Percentiles rank a stretch among this genome's conserved stretches.
These are phyloP conservation scores for Triplophysa siluroides DNA, from an alignment of 2,113 vertebrate genomes.

Conservation along the genomic window DNA sequence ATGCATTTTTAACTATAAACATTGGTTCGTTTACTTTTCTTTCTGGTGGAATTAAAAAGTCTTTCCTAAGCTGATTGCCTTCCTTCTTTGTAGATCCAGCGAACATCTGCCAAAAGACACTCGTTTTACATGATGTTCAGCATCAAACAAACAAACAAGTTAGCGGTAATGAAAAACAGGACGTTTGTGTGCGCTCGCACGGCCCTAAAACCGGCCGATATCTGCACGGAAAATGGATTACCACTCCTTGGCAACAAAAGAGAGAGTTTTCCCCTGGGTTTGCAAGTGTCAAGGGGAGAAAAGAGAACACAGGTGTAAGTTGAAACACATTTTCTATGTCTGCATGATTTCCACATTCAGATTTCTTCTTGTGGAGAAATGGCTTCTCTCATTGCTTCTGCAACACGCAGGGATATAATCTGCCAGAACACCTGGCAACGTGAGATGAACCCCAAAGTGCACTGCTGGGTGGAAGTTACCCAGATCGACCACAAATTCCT, in stretches of 20 bases:
- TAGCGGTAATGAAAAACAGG: conserved; percentile 65
- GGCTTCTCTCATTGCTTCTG: not conserved
- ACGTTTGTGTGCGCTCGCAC: conserved; percentile 18
- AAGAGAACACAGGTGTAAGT: conserved; percentile 30
- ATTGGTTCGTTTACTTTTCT: conserved; percentile 51
- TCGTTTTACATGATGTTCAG: conserved; percentile 49
- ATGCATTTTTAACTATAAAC: conserved; percentile 40
- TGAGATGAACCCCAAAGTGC: not conserved
- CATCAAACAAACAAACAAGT: conserved; percentile 65
- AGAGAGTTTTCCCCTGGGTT: conserved; percentile 14
- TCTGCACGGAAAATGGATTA: conserved; percentile 24
- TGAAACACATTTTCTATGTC: conserved; percentile 17
- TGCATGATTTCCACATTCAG: not conserved
- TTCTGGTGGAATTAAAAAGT: conserved; percentile 57
- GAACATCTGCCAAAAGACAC: conserved; percentile 59
- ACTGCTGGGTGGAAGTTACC: not conserved
- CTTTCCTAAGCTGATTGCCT: conserved; percentile 58
- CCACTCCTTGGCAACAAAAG: conserved; percentile 7
- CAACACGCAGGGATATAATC: conserved; percentile 21
- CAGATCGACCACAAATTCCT: conserved; percentile 22
- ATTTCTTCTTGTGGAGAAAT: conserved; percentile 3
- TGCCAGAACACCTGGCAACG: conserved; percentile 17
- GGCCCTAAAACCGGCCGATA: not conserved
- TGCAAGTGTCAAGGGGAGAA: conserved; percentile 20
- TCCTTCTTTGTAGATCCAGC: conserved; percentile 59